phyloP scores from a whole-genome alignment of 1,140 invertebrate genomes.

The Orchesella cincta region DNA sequence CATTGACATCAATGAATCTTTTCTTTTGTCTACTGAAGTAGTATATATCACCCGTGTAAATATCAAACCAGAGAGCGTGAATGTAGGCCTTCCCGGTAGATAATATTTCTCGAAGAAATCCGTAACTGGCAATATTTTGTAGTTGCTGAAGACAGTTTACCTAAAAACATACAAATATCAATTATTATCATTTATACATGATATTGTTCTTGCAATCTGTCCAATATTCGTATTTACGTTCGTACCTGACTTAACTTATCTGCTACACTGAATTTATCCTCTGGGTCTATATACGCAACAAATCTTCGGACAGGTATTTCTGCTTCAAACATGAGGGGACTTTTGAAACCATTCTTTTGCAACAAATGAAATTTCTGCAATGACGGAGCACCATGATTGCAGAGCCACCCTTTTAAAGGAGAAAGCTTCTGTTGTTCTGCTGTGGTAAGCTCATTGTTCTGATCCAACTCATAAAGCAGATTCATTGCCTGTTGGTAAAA shows the following conservation, averaged over 20 bases:
- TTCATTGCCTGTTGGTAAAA: constrained; percentile 84
- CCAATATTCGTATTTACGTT: constrained; percentile 38
- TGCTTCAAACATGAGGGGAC: constrained; percentile 79
- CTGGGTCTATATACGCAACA: constrained; percentile 90
- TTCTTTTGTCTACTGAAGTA: constrained; percentile 85
- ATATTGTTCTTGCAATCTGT: constrained; percentile 8
- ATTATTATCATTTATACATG: background rate
- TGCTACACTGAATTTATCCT: constrained; percentile 81
- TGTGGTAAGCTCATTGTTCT: constrained; percentile 73
- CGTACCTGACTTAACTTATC: constrained; percentile 90
- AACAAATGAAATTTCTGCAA: constrained; percentile 80
- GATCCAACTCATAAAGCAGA: constrained; percentile 74
- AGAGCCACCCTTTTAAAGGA: constrained; percentile 87
- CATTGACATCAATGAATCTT: constrained; percentile 79
- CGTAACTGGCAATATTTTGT: constrained; percentile 91
- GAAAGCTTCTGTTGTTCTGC: constrained; percentile 78
- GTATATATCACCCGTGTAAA: constrained; percentile 93
- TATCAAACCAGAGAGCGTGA: constrained; percentile 95
- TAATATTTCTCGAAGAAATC: constrained; percentile 70
- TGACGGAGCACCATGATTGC: constrained; percentile 78
- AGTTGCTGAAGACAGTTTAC: constrained; percentile 92
- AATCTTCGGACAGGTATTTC: constrained; percentile 84
- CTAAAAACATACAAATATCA: constrained; percentile 58
- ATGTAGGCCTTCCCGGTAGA: constrained; percentile 6
- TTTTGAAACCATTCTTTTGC: constrained; percentile 67